Evolutionary conservation across 2,113 vertebrate genomes (phyloP), one percentile per base, ranked within the genome.

Genomic region (Saguinus imperator): DNA sequence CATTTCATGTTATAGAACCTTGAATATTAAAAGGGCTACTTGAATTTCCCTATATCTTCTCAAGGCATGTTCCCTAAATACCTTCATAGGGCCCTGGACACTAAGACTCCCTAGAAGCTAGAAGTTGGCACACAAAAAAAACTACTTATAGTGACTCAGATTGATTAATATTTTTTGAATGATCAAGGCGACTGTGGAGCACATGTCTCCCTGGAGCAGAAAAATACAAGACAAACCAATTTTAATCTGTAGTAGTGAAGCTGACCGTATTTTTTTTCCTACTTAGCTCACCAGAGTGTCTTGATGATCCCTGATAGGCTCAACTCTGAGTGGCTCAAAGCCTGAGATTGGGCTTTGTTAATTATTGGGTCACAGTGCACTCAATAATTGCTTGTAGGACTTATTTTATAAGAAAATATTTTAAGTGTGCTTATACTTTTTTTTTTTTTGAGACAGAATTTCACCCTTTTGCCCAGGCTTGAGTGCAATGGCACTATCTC

Each of bases 191-290:
- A 75, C 23, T 45, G 32, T 32, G 9, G 10, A 64, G 16, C 13
- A 52, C 18, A 13, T 48, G 48, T 75, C 57, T 87, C 76, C 23
- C 23, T 61, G 61, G 43, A 84, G 43, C n/a, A 81, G 76, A 84
- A 96, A 94, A 90, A 52, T 52, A 88, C 10, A 91, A 88, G 43
- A 66, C 43, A 50, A 92, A 77, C 27, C 23, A 43, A 27, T 55
- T 90, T 40, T 73, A 66, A 77, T 68, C 37, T 82, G 35, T 21
- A 61, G 27, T 14, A 48, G 43, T 29, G 20, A 70, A 25, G 18
- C 13, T 37, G 25, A 52, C 48, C 43, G 4, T 18, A 3, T 70
- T 20, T 35, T 79, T 79, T 87, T 89, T 73, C 50, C 48, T 84
- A 14, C 20, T 61, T 81, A 55, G 29, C 37, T 91, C n/a, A 23